Percentiles rank a stretch among this genome's conserved stretches.
These are phyloP conservation scores for Limulus polyphemus DNA, from an alignment of 2,888 invertebrate species.

Conservation along the genomic window DNA sequence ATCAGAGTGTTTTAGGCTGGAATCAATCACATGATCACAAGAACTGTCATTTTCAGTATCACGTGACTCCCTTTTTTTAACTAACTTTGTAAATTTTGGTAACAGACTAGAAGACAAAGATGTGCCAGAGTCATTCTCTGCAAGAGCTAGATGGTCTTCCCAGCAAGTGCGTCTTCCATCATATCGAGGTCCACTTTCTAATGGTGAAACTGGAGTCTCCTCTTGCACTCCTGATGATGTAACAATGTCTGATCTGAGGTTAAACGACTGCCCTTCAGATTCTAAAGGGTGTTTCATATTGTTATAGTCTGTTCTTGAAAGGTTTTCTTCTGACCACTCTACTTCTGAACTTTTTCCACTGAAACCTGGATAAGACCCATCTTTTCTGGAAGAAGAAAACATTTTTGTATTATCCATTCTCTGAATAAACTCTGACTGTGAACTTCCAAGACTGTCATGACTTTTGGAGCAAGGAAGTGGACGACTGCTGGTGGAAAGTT, in stretches of 20 bases:
- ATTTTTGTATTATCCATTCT: neutral
- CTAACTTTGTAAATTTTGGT: neutral
- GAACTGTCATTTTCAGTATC: constrained; percentile 47
- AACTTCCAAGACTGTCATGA: constrained; percentile 66
- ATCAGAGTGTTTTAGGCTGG: constrained; percentile 52
- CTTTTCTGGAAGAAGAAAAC: neutral
- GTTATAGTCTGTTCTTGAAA: neutral
- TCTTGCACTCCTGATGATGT: neutral
- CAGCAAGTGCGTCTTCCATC: too few species aligned
- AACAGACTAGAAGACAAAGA: neutral
- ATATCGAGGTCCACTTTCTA: neutral
- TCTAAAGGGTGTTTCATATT: neutral
- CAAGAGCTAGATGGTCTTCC: neutral
- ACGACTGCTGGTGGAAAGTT: constrained; percentile 19
- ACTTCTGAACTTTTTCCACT: too few species aligned
- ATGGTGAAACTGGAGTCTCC: neutral
- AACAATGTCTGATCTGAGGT: too few species aligned
- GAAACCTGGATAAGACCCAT: neutral
- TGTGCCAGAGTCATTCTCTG: neutral
- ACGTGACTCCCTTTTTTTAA: constrained; percentile 24
- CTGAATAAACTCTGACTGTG: constrained; percentile 49
- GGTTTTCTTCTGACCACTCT: neutral
- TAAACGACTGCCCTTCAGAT: neutral
- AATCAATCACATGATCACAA: constrained; percentile 60
- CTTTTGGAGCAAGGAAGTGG: constrained; percentile 58